Base-by-base conservation (phyloP, 2,113 vertebrate genomes). In the Antigone vipio region DNA sequence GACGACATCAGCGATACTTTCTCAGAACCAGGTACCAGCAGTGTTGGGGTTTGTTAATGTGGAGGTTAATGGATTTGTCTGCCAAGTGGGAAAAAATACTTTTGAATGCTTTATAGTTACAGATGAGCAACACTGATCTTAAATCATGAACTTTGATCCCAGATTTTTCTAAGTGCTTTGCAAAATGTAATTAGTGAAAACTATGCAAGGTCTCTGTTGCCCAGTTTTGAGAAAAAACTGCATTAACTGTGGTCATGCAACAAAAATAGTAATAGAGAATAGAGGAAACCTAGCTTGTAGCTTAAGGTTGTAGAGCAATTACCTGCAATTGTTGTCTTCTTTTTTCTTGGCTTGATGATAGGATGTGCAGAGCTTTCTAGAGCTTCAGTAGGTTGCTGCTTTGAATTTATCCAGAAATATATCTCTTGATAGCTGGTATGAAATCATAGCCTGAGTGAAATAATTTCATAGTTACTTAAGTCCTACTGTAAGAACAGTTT, bases 1-100 rank as follows among this genome's bases (percentile, higher is more conserved):
- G 99, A 99, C 6, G 99, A 99, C 96, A 99, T 99, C 97, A 99
- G 99, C 2, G 99, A 99, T 38, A 99, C 99, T 26, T 99, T 99
- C 98, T 99, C 99, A 59, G 99, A 99, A 96, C 99, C 98, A 99
- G 99, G 99, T 99, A 98, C 72, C 85, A 34, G 75, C 88, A 44
- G 2, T 60, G 15, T 27, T 38, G 55, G 62, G 53, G 44, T 85
- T 56, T 81, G 55, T 68, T 86, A 24, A 88, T 0, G 0, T 47
- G 53, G 47, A 38, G 44, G 47, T 79, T 63, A 44, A 56, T 42
- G 80, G 56, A 29, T 88, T 92, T 92, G 35, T 84, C 72, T 91
- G 68, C 69, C 23, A 23, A 73, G 80, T 18, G 67, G 47, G 53
- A 80, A 76, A 42, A 64, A 91, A 56, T 42, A 60, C 35, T 90